phyloP scores from a whole-genome alignment of 2,888 invertebrate species.

The Caenorhabditis doughertyi region DNA sequence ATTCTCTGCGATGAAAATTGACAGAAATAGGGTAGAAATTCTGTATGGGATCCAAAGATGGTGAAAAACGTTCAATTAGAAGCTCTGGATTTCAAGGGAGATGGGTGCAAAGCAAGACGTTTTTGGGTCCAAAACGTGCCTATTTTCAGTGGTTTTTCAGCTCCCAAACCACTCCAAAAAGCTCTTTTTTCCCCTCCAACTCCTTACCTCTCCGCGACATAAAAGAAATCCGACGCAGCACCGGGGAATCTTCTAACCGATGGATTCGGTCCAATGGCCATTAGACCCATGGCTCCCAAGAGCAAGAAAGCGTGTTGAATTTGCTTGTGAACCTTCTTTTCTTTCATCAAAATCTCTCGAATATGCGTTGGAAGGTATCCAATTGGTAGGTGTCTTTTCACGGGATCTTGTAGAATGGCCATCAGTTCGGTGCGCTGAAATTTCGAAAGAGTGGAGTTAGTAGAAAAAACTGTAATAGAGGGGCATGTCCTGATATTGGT shows the following conservation, averaged over 20 bases:
- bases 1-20: too few relatives aligned
- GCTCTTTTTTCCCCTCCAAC: background rate
- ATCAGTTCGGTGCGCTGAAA: slow-evolving; percentile 27
- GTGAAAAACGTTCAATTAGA: too few relatives aligned
- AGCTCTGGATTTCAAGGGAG: too few relatives aligned
- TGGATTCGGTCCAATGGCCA: slow-evolving; percentile 66
- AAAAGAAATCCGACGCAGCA: slow-evolving; percentile 53
- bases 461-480: too few relatives aligned
- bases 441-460: too few relatives aligned
- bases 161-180: background rate
- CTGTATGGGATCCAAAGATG: too few relatives aligned
- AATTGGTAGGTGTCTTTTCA: slow-evolving; percentile 72
- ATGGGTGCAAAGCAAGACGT: too few relatives aligned
- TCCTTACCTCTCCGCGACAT: slow-evolving; percentile 42
- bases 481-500: too few relatives aligned
- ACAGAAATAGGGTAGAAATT: too few relatives aligned
- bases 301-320: slow-evolving; percentile 69
- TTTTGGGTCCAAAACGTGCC: too few relatives aligned
- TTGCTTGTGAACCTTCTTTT: slow-evolving; percentile 67
- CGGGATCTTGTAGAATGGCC: slow-evolving; percentile 62
- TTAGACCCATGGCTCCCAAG: slow-evolving; percentile 72
- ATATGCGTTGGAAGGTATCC: slow-evolving; percentile 72
- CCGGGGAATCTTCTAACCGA: slow-evolving; percentile 65
- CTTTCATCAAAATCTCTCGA: slow-evolving; percentile 66
- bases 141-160: background rate